Evolutionary conservation across 2,797 vertebrate genomes (phyloP).

Genomic region (Dendrocincla fuliginosa): DNA sequence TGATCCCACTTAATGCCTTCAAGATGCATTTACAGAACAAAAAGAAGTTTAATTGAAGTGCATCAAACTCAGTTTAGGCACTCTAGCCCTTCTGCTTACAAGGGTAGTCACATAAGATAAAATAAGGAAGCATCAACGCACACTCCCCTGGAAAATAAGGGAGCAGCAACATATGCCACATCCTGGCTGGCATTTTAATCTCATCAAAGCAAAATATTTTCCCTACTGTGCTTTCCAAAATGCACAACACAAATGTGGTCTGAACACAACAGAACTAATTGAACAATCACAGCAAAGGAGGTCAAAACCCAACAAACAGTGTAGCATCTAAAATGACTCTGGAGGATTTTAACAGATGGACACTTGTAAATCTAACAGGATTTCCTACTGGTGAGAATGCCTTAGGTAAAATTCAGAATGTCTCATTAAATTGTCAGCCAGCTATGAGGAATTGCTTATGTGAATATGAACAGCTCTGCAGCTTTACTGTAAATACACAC

Average conservation of each 20-base stretch:
- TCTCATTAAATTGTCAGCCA: conserved; percentile 80
- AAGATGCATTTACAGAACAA: conserved; percentile 50
- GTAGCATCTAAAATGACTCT: conserved; percentile 72
- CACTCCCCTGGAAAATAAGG: conserved; percentile 41
- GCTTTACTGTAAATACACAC: conserved; percentile 37
- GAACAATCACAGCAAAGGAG: conserved; percentile 76
- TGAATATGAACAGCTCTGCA: conserved; percentile 52
- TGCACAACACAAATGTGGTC: conserved; percentile 77
- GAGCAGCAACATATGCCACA: neutral
- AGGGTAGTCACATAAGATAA: neutral
- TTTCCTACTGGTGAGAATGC: conserved; percentile 78
- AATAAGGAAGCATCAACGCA: conserved; percentile 12
- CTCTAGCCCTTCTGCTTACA: neutral
- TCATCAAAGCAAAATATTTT: conserved; percentile 72
- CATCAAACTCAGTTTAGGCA: neutral
- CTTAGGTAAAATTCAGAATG: conserved; percentile 78
- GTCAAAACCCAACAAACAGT: conserved; percentile 76
- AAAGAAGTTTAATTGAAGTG: neutral
- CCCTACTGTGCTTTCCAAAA: conserved; percentile 76
- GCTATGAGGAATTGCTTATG: conserved; percentile 72
- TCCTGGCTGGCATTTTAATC: conserved; percentile 56
- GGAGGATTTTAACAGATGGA: conserved; percentile 79
- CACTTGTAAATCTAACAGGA: conserved; percentile 82
- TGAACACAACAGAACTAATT: conserved; percentile 78
- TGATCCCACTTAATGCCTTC: conserved; percentile 44